Base-by-base conservation (phyloP, 1,140 invertebrate genomes). In the Cephus cinctus region DNA sequence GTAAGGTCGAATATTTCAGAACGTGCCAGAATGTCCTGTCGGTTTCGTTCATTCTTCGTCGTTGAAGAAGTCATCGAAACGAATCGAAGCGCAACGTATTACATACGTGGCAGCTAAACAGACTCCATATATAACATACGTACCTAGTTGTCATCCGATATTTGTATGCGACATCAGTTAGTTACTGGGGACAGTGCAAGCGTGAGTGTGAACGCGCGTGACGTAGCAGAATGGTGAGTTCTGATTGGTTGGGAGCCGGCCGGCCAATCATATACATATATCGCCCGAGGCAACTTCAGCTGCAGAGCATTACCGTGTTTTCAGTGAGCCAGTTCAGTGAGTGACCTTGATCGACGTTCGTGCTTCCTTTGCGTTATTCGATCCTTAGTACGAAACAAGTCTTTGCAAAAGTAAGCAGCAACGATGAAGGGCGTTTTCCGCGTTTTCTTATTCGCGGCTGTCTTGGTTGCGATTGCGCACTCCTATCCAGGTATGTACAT, bases 401-500 rank as follows among this genome's bases (percentile, higher is more conserved):
- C 50, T 38, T 27, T 38, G 35, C 11, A 27, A 36, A 45, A 35
- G 19, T 6, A 15, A 23, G 43, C 32, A 34, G 23, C 23, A 23
- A 45, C 21, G 8, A 57, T 59, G 56, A 54, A 52, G 48, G 50
- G 52, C 16, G 25, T 39, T 30, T 31, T 61, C 43, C 49, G 39
- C 32, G 38, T 67, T 34, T 40, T 66, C 16, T 23, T 68, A 14
- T 14, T 54, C 22, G 54, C 47, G 19, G 40, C 43, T 49, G 49
- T 42, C 14, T 27, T 70, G 19, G 19, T 73, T 43, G 67, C 65
- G 16, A 41, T 47, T 40, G 50, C 61, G 18, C 54, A 65, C 45
- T 53, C 49, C 39, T 65, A 54, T 15, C 72, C 72, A 52, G 54
- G 72, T 75, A 60, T 73, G 67, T 56, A 49, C 12, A 20, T 22